Base-by-base conservation (phyloP, 2,113 vertebrate species). In the Nothoprocta perdicaria region DNA sequence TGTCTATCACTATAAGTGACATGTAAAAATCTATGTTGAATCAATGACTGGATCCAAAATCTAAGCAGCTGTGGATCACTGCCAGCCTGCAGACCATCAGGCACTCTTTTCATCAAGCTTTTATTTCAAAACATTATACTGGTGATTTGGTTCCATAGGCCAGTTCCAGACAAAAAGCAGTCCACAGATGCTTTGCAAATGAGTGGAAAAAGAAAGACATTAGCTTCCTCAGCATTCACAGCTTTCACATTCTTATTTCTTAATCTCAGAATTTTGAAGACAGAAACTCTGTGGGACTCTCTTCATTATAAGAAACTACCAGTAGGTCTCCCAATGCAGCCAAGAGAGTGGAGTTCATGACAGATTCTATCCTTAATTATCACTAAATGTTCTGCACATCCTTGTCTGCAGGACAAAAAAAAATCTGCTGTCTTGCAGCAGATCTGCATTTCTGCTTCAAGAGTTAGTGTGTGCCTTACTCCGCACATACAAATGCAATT, bases 221-320 rank as follows among this genome's bases (percentile, higher is more conserved):
- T 76, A 80, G 33, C 27, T 82, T 93, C 33, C 40, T 89, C 26
- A 26, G 14, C 57, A 63, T 81, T 73, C 74, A 40, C 7, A 76
- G 68, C 11, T 91, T 91, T 91, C 9, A 7, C 21, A 45, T 84
- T 84, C 50, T 81, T 78, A 46, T 85, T 83, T 84, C 66, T 88
- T 35, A 75, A 61, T 73, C 75, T 5, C 41, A 58, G 40, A 81
- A 45, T 79, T 90, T 19, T 92, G 81, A 94, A 94, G 48, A 84
- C 80, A 76, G 80, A 86, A 78, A 41, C 14, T 91, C 43, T 53
- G 84, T 84, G 62, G 27, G 63, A 41, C 41, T 81, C 81, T 81
- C 52, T 67, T 88, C 78, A 69, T 82, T 80, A 82, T 89, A 91
- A 2, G 7, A 89, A 95, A 90, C 31, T 74, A 38, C 69, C 93